These are phyloP conservation scores for Orussus abietinus DNA, from an alignment of 1,140 invertebrate genomes.

Conservation along the genomic window DNA sequence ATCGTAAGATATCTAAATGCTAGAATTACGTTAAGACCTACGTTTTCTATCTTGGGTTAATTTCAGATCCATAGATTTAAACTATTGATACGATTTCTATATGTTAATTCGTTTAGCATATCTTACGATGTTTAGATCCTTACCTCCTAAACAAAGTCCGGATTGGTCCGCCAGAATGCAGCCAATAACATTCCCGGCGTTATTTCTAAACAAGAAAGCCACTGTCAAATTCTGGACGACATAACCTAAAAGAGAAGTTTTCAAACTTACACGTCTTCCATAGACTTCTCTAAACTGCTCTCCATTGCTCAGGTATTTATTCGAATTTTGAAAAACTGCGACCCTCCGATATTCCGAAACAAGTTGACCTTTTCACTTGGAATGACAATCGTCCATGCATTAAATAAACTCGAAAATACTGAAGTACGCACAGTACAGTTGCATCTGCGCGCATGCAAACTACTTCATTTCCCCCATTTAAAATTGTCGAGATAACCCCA, in stretches of 20 bases:
- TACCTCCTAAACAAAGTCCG: constrained; percentile 51
- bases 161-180: constrained; percentile 46
- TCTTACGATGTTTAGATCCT: constrained; percentile 1
- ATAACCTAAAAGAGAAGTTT: constrained; percentile 6
- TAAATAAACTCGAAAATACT: too few species aligned
- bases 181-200: constrained; percentile 35
- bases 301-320: too few species aligned
- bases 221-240: constrained; percentile 2
- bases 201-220: constrained; percentile 25
- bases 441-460: too few species aligned
- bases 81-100: constrained; percentile 2
- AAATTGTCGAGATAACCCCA: too few species aligned
- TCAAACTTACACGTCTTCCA: constrained; percentile 46
- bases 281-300: constrained; percentile 40
- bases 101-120: background rate
- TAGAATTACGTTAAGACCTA: background rate
- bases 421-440: too few species aligned
- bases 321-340: too few species aligned
- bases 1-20: constrained; percentile 1
- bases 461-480: too few species aligned
- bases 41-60: constrained; percentile 4
- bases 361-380: too few species aligned
- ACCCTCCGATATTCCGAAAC: too few species aligned
- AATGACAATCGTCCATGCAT: too few species aligned
- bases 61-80: constrained; percentile 8